These are phyloP conservation scores for Abrostola triplasia DNA, from an alignment of 2,888 invertebrate species.

Conservation along the genomic window DNA sequence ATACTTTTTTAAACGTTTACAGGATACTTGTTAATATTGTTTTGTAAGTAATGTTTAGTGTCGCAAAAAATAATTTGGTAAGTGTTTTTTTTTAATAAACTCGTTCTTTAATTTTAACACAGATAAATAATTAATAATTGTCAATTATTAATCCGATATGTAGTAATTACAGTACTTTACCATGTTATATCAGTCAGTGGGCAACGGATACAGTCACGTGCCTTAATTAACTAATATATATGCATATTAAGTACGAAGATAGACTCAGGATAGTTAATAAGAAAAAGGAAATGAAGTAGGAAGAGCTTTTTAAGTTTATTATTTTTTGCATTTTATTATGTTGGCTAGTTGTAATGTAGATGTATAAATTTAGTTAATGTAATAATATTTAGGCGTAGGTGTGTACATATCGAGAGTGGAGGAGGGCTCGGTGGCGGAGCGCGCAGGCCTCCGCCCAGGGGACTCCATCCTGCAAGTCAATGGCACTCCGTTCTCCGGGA, in stretches of 20 bases:
- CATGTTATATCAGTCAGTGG: no score
- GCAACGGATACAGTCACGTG: no score
- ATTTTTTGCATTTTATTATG: constrained; percentile 40
- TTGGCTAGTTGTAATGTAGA: constrained; percentile 51
- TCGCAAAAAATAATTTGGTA: neutral
- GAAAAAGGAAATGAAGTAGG: neutral
- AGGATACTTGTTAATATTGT: neutral
- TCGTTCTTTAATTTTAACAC: no score
- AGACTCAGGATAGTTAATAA: no score
- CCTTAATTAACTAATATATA: no score
- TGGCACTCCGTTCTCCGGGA: constrained; percentile 97
- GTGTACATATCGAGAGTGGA: constrained; percentile 97
- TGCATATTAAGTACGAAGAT: no score
- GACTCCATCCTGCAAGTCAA: constrained; percentile 98
- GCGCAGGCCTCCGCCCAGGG: constrained; percentile 95
- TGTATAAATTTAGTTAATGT: constrained; percentile 56
- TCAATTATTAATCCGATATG: no score
- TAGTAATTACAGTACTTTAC: no score
- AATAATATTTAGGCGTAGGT: constrained; percentile 91
- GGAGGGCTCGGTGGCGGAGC: constrained; percentile 96
- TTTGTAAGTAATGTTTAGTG: neutral
- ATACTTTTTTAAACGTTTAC: neutral
- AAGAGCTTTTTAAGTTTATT: constrained; percentile 30
- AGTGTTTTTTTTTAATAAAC: neutral
- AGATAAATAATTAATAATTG: no score